Base-by-base conservation (phyloP, 1,140 invertebrate species). In the Bombus balteatus region DNA sequence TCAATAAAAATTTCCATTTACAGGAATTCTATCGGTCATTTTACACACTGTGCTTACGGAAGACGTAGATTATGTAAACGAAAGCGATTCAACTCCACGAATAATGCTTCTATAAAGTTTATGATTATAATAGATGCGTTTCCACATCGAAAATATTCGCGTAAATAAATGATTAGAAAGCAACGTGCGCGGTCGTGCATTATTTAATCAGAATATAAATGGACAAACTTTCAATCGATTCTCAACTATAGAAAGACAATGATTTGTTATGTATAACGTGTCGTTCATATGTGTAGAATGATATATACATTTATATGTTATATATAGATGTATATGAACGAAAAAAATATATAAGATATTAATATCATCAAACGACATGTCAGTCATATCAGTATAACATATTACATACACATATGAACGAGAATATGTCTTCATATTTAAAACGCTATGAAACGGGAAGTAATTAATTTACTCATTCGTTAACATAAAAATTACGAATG, bases 111-210 rank as follows among this genome's bases (percentile, higher is more conserved):
- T 57, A 22, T n/a, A 75, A 57, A 57, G 32, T 47, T n/a, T 34
- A 65, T 8, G 25, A 32, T 82, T 18, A 28, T 6, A 43, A 32
- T 32, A 6, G 9, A 70, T 12, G 39, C 32, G 22, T 65, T 57
- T 43, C 47, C 18, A 34, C 12, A 25, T 75, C 15, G 3, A 78
- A 78, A 78, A 84, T 84, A 78, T 12, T 22, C n/a, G 0, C 25
- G 22, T 41, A 78, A 75, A 82, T 75, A 82, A 75, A 75, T 39
- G n/a, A 78, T 43, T 59, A 59, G 65, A 82, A 75, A 82, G 37
- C 13, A 70, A 43, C 47, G 34, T 22, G 47, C 22, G 57, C n/a
- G 8, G 12, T 15, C 22, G 28, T 41, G 28, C 6, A 25, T 83
- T 75, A 32, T 83, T 39, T 28, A 25, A 47, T 28, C 12, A 37